Evolutionary conservation across 2,888 invertebrate species (phyloP).

Genomic region (Pollenia angustigena): DNA sequence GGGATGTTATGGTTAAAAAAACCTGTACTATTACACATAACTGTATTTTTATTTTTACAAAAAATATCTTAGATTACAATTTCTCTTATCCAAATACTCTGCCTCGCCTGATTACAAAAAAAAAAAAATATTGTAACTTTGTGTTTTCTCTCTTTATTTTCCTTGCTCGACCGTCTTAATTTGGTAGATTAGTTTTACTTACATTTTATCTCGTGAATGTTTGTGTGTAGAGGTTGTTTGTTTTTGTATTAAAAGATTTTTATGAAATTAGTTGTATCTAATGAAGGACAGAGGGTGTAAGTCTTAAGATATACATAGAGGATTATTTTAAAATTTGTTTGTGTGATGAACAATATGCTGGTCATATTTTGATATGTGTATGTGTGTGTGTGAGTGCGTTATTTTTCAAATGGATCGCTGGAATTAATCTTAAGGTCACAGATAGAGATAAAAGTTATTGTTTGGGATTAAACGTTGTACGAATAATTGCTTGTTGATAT

Average conservation of each 20-base stretch:
- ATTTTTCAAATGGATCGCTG: neutral
- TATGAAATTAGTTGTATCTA: slow-evolving; percentile 24
- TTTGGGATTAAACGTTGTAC: neutral
- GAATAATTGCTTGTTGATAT: neutral
- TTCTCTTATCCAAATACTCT: too few relatives aligned
- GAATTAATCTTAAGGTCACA: slow-evolving; percentile 26
- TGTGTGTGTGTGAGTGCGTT: neutral
- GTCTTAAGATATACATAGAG: neutral
- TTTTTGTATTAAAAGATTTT: slow-evolving; percentile 11
- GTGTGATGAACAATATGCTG: slow-evolving; percentile 9
- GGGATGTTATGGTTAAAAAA: too few relatives aligned
- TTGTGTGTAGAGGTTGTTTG: neutral
- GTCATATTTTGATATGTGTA: slow-evolving; percentile 24
- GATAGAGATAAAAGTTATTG: slow-evolving; percentile 4
- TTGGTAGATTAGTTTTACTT: slow-evolving; percentile 5
- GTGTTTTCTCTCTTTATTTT: neutral
- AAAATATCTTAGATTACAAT: too few relatives aligned
- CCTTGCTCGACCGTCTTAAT: neutral
- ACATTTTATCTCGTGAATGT: neutral
- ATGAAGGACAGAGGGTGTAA: slow-evolving; percentile 5
- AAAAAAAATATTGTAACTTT: neutral
- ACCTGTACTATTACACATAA: too few relatives aligned
- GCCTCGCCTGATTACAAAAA: too few relatives aligned
- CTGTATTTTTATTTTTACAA: too few relatives aligned
- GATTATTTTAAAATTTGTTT: neutral